Conservation (phyloP, 1,140 invertebrate genomes). For the Aporrectodea caliginosa region DNA sequence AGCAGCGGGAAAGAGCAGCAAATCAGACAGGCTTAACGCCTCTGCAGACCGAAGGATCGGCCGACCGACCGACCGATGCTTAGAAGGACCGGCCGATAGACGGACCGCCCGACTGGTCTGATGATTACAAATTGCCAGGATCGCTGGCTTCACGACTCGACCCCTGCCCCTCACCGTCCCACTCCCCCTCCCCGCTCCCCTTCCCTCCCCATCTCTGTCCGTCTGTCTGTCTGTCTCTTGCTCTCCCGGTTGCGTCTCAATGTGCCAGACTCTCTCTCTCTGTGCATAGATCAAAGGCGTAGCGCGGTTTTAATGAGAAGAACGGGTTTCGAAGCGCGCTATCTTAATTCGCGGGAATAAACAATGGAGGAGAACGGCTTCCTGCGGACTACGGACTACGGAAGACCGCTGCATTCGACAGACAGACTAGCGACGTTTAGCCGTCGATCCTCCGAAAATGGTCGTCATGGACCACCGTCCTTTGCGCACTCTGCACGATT, state of each 20-base stretch:
- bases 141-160: neutral
- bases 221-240: neutral
- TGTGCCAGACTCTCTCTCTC: neutral
- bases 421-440: no score
- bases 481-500: no score
- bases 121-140: slow-evolving; percentile 2
- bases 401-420: no score
- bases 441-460: no score
- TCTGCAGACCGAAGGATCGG: no score
- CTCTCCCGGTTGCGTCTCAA: neutral
- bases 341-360: neutral
- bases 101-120: neutral
- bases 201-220: slow-evolving; percentile 12
- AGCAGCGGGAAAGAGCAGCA: neutral
- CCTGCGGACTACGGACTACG: neutral
- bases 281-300: neutral
- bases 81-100: neutral
- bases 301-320: neutral
- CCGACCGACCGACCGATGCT: neutral
- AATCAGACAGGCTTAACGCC: neutral
- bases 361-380: no score
- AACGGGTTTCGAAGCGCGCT: neutral
- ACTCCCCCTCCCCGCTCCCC: no score
- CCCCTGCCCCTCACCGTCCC: no score
- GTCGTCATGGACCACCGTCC: no score